Conservation (phyloP, 2,797 vertebrate species). For the Luscinia luscinia region DNA sequence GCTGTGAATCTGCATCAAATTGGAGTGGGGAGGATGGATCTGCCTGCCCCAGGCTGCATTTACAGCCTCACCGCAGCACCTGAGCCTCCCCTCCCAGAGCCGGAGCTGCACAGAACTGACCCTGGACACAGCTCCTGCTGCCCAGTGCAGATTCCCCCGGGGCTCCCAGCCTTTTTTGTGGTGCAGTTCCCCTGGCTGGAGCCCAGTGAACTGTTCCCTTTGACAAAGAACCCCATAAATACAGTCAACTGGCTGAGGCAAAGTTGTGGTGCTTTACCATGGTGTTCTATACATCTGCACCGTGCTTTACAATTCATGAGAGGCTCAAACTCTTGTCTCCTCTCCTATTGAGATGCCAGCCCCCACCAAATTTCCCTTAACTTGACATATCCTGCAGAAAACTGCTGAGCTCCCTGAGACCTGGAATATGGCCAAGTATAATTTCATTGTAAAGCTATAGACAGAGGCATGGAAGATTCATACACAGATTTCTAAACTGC, state of each 20-base stretch:
- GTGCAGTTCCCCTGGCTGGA: not conserved
- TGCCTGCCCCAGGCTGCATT: not conserved
- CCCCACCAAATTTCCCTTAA: not conserved
- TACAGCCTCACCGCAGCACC: too few relatives aligned
- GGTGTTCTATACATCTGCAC: not conserved
- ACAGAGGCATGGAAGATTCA: not conserved
- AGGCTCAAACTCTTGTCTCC: not conserved
- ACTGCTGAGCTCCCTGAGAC: not conserved
- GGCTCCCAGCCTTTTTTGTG: not conserved
- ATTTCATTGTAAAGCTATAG: conserved; percentile 31
- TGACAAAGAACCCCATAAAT: not conserved
- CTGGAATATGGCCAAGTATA: conserved; percentile 1
- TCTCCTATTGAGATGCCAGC: not conserved
- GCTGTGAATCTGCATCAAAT: rapidly evolving
- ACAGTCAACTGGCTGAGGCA: not conserved
- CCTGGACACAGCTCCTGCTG: not conserved
- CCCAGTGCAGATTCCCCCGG: rapidly evolving
- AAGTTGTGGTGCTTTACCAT: not conserved
- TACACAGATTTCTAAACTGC: conserved; percentile 8
- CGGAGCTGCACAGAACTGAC: not conserved
- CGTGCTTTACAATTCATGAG: not conserved
- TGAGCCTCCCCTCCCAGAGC: not conserved
- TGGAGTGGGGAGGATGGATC: too few relatives aligned
- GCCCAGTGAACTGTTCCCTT: not conserved
- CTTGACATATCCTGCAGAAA: not conserved